Evolutionary conservation across 2,888 invertebrate species (phyloP), one percentile per base, ranked within the genome.

Genomic region (Pogonocherus hispidulus): DNA sequence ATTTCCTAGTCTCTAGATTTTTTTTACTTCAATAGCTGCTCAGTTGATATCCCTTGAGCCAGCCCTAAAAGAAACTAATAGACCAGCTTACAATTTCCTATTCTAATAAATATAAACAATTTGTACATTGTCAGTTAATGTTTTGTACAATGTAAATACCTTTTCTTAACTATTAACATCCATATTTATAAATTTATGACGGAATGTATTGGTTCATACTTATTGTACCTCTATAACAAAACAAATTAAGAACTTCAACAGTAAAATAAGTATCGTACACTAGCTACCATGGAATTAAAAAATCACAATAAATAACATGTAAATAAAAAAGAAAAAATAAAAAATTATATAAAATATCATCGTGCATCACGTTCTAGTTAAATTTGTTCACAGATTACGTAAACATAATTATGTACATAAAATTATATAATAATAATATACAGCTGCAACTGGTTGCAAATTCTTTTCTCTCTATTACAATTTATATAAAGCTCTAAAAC

Each of bases 101-200:
- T 32, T 60, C 49, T 46, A 54, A 70, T 64, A 60, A 67, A 49
- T 68, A 71, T 71, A 66, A 67, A 69, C 69, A 67, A 69, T 72
- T 74, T 74, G 74, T 74, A 74, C 74, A 74, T 62, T 62, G 37
- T 72, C 70, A 72, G 71, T 74, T 57, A 69, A 56, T 27, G 52
- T 66, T 67, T 70, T 70, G 59, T 70, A 70, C 66, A 71, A 69
- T 66, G 62, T 66, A 65, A 65, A 51, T 63, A 63, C 59, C 47
- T 37, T 55, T 46, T 18, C 19, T 46, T 63, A 68, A 60, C 35
- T 60, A 57, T 55, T 52, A 57, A 63, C 59, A 56, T 47, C 37
- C 47, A 22, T 69, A 41, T 59, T 67, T 49, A 47, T 66, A 32
- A 27, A 41, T 63, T 67, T 57, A 55, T 63, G 65, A 73, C 67